A percentile compares a stretch with the other conserved stretches of the same genome.
Conservation (phyloP, 30 jellyfish, hydroid and myxozoan genomes). For the Cassiopea xamachana region DNA sequence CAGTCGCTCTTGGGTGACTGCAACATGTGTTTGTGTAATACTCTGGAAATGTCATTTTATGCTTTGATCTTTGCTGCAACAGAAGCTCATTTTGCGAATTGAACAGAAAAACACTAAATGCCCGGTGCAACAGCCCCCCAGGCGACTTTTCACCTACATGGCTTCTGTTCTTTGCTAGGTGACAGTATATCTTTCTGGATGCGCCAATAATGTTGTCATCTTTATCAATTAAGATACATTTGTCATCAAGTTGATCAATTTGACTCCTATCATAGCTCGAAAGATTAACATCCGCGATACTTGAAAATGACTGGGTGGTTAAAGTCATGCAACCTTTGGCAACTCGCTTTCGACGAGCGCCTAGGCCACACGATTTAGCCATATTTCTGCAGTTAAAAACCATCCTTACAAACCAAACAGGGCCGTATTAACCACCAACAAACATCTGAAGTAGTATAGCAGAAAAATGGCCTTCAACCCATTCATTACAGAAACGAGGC, state of each 20-base stretch:
- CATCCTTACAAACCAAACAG: too few species aligned
- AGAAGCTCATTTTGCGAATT: constrained; percentile 76
- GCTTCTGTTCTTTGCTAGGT: constrained; percentile 29
- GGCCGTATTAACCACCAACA: too few species aligned
- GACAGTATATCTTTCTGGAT: constrained; percentile 79
- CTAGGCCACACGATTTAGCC: not conserved
- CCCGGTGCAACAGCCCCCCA: constrained; percentile 88
- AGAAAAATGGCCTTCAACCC: too few species aligned
- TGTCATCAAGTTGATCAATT: constrained; percentile 76
- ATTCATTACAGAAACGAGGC: too few species aligned
- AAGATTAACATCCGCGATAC: not conserved
- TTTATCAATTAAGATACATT: constrained; percentile 70
- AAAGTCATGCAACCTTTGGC: not conserved
- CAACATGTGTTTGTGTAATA: constrained; percentile 94
- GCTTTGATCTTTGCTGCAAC: constrained; percentile 87
- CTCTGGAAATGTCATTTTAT: constrained; percentile 80
- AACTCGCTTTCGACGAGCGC: not conserved
- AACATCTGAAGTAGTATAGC: too few species aligned
- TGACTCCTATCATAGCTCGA: constrained; percentile 59
- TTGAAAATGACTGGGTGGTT: not conserved
- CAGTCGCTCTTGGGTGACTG: constrained; percentile 93
- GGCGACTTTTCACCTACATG: constrained; percentile 14
- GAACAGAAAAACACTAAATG: constrained; percentile 96
- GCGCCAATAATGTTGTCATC: constrained; percentile 82
- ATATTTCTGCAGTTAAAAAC: too few species aligned